Percentiles rank a stretch among this genome's conserved stretches.
phyloP scores from a whole-genome alignment of 64 coral and sea anemone species.

The Montipora capricornis region DNA sequence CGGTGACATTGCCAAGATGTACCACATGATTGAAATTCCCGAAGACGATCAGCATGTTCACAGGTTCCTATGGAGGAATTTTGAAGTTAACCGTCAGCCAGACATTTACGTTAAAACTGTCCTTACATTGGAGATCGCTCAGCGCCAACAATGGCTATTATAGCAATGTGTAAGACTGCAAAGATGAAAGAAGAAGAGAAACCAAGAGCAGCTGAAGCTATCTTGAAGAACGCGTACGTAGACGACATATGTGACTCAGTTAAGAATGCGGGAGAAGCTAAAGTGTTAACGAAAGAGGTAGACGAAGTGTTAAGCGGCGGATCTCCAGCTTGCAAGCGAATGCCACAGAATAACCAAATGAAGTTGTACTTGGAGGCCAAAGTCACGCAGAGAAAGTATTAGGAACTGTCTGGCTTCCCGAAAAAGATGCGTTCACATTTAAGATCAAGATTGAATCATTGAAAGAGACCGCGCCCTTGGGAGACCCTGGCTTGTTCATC shows the following conservation, averaged over 20 bases:
- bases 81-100: conserved; percentile 29
- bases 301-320: conserved; percentile 68
- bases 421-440: conserved; percentile 30
- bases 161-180: conserved; percentile 52
- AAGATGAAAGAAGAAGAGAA: conserved; percentile 1
- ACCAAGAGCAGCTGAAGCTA: conserved; percentile 48
- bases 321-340: not conserved
- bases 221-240: conserved; percentile 50
- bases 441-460: conserved; percentile 20
- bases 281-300: conserved; percentile 7
- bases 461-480: not conserved
- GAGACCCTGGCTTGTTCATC: not conserved
- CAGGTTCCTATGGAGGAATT: conserved; percentile 57
- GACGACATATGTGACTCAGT: conserved; percentile 68
- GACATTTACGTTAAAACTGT: conserved; percentile 65
- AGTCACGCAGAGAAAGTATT: conserved; percentile 30
- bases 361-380: not conserved
- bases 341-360: not conserved
- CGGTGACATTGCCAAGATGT: conserved; percentile 69
- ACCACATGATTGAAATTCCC: conserved; percentile 53
- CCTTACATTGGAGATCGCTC: conserved; percentile 50
- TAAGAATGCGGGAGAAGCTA: conserved; percentile 21
- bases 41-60: conserved; percentile 51
- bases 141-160: conserved; percentile 49
- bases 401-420: conserved; percentile 26